These are phyloP conservation scores for Zingel zingel DNA, from an alignment of 2,113 vertebrate species.

Conservation along the genomic window DNA sequence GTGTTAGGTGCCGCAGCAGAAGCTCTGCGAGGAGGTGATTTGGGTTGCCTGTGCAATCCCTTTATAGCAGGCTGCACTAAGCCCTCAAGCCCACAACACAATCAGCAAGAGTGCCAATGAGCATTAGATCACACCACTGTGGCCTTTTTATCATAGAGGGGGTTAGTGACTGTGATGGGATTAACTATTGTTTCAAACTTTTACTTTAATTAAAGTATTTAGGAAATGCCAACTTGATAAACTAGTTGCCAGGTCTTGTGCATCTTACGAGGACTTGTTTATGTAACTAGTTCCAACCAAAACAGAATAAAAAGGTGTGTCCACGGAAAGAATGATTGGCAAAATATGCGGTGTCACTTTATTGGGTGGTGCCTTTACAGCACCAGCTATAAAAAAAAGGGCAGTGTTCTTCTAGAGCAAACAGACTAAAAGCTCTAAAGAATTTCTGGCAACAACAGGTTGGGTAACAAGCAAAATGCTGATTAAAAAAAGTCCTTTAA, in stretches of 20 bases:
- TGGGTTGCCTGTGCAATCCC: slow-evolving; percentile 38
- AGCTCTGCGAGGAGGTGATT: slow-evolving; percentile 40
- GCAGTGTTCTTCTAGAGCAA: slow-evolving; percentile 4
- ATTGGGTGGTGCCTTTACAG: slow-evolving; percentile 6
- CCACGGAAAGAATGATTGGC: background rate
- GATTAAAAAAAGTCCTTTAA: background rate
- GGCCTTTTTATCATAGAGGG: slow-evolving; percentile 19
- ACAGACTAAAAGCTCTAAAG: background rate
- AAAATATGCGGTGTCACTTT: background rate
- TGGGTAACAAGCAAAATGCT: background rate
- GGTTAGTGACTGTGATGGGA: background rate
- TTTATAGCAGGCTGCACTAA: slow-evolving; percentile 41
- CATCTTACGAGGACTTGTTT: background rate
- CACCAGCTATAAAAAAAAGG: background rate
- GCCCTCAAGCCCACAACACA: slow-evolving; percentile 31
- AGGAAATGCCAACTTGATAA: slow-evolving; percentile 37
- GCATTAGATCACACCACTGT: slow-evolving; percentile 38
- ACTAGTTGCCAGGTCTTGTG: slow-evolving; percentile 12
- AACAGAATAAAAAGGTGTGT: slow-evolving; percentile 15
- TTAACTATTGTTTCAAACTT: slow-evolving; percentile 7
- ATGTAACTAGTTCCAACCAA: slow-evolving; percentile 1
- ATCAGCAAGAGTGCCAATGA: slow-evolving; percentile 51
- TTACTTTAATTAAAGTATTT: slow-evolving; percentile 47
- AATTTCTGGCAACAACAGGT: slow-evolving; percentile 2
- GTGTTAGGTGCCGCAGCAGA: slow-evolving; percentile 22